Evolutionary conservation across 2,113 vertebrate genomes (phyloP).

Genomic region (Carassius auratus): DNA sequence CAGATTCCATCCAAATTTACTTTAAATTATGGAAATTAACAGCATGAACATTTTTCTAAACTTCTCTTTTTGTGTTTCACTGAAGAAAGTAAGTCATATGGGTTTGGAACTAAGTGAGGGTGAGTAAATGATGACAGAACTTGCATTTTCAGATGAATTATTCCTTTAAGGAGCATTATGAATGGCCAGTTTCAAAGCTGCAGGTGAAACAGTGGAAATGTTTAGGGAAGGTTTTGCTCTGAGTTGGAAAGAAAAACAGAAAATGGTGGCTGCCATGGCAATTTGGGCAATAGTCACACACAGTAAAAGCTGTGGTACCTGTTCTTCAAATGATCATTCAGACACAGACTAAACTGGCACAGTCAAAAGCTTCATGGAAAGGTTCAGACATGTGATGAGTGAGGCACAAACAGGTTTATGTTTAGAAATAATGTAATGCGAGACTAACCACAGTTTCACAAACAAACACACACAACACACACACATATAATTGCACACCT

Average conservation of each 20-base stretch:
- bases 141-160: background rate
- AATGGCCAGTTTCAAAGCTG: slow-evolving; percentile 20
- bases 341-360: slow-evolving; percentile 1
- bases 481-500: too few species aligned
- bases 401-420: slow-evolving; percentile 35
- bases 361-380: slow-evolving; percentile 29
- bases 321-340: slow-evolving; percentile 6
- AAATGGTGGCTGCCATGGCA: slow-evolving; percentile 35
- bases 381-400: background rate
- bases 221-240: slow-evolving; percentile 21
- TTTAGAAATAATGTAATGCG: slow-evolving; percentile 4
- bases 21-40: background rate
- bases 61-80: background rate
- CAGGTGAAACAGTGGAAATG: slow-evolving; percentile 33
- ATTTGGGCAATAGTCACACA: slow-evolving; percentile 20
- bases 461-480: too few species aligned
- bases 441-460: slow-evolving; percentile 13
- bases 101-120: background rate
- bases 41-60: background rate
- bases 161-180: background rate
- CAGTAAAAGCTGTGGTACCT: slow-evolving; percentile 14
- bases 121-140: background rate
- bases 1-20: background rate
- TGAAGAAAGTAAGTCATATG: background rate
- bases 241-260: slow-evolving; percentile 50